phyloP scores from a whole-genome alignment of 2,888 invertebrate species.

The Lithophane socia region DNA sequence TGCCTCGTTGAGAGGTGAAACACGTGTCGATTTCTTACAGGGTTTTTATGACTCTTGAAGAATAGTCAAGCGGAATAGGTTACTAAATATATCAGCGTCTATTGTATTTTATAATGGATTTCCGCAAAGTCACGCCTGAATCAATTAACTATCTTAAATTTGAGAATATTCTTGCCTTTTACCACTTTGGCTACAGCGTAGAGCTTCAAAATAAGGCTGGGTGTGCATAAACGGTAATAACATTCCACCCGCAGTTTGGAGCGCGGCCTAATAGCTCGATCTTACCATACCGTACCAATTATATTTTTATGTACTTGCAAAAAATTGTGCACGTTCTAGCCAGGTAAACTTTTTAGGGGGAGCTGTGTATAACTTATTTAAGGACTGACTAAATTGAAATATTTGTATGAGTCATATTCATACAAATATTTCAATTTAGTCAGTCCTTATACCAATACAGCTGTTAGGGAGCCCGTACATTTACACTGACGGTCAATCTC shows the following conservation, averaged over 20 bases:
- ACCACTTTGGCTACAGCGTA: conserved; percentile 7
- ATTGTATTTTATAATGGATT: too few species aligned
- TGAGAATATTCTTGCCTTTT: neutral
- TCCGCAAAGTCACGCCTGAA: too few species aligned
- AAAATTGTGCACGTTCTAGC: conserved; percentile 19
- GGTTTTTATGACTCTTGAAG: too few species aligned
- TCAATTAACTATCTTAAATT: too few species aligned
- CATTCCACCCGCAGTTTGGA: conserved; percentile 62
- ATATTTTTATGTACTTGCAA: conserved; percentile 35
- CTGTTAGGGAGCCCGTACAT: neutral
- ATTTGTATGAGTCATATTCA: too few species aligned
- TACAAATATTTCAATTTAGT: too few species aligned
- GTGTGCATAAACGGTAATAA: conserved; percentile 58
- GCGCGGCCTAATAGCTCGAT: conserved; percentile 65
- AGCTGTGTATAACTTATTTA: neutral
- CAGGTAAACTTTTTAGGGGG: neutral
- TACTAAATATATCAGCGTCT: too few species aligned
- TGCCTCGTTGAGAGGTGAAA: too few species aligned
- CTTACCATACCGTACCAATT: conserved; percentile 46
- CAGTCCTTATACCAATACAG: too few species aligned
- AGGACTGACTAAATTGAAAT: neutral
- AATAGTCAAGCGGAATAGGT: too few species aligned
- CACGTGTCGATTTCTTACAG: too few species aligned
- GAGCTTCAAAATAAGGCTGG: conserved; percentile 47
- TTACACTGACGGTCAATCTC: too few species aligned